phyloP scores from a whole-genome alignment of 2,113 vertebrate species.

The Puma concolor region DNA sequence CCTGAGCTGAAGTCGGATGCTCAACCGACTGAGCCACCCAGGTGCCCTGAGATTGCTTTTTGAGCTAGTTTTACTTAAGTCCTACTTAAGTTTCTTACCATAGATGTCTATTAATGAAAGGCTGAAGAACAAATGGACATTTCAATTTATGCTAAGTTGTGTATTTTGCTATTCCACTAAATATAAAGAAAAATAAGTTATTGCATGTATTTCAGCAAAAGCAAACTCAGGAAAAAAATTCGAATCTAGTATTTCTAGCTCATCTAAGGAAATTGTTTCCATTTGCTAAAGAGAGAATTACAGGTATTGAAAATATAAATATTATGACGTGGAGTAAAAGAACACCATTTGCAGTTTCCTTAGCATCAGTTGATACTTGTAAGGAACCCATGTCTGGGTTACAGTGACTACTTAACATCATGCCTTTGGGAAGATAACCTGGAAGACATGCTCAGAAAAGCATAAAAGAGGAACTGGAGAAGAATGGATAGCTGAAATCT shows the following conservation, averaged over 20 bases:
- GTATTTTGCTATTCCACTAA: neutral
- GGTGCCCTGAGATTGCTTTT: neutral
- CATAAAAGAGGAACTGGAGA: neutral
- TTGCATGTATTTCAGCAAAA: neutral
- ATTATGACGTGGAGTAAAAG: neutral
- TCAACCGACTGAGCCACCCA: no score
- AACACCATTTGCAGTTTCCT: neutral
- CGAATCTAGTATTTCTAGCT: neutral
- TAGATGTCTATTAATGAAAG: neutral
- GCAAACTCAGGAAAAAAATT: neutral
- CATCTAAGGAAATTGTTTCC: neutral
- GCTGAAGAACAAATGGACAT: neutral
- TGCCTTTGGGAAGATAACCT: neutral
- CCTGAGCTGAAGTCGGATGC: no score
- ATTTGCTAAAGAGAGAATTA: neutral
- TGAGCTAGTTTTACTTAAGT: neutral
- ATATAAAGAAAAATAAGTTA: slow-evolving; percentile 50
- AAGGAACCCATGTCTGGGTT: neutral
- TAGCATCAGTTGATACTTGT: neutral
- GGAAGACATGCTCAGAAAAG: neutral
- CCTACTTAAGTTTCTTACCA: neutral
- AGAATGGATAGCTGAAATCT: neutral
- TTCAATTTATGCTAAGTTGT: neutral
- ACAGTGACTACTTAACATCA: neutral
- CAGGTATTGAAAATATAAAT: slow-evolving; percentile 27